Conservation (phyloP, 1,140 invertebrate species). For the Mamestra configurata region DNA sequence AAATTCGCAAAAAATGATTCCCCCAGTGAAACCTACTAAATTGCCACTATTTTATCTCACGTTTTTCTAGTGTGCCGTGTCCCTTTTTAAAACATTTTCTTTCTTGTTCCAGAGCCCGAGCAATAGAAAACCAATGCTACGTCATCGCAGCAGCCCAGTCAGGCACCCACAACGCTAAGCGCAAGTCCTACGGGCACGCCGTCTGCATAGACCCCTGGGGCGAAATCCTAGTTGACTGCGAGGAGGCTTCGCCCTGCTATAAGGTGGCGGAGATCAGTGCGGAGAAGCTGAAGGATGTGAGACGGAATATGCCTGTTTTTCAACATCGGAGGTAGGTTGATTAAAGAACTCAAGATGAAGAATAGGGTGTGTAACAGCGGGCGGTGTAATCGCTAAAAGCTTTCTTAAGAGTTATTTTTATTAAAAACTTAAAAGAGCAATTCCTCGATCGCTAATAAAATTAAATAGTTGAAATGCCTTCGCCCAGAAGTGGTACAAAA, state of each 20-base stretch:
- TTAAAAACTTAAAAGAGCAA: too few species aligned
- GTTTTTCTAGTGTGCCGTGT: too few species aligned
- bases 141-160: slow-evolving; percentile 98
- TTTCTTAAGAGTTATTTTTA: too few species aligned
- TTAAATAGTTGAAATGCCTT: too few species aligned
- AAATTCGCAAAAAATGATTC: too few species aligned
- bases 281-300: slow-evolving; percentile 90
- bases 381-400: too few species aligned
- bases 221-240: slow-evolving; percentile 94
- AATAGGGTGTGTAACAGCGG: too few species aligned
- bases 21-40: too few species aligned
- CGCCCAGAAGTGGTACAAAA: too few species aligned
- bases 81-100: background rate
- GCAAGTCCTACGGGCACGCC: slow-evolving; percentile 97
- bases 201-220: slow-evolving; percentile 98
- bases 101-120: slow-evolving; percentile 88
- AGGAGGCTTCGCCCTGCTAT: slow-evolving; percentile 90
- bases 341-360: background rate
- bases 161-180: slow-evolving; percentile 95
- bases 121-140: slow-evolving; percentile 98
- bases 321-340: slow-evolving; percentile 91
- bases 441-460: too few species aligned
- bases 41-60: too few species aligned
- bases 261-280: slow-evolving; percentile 93
- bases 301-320: slow-evolving; percentile 95